phyloP scores from a whole-genome alignment of 92 coral and sea anemone genomes.

The Porites lobata region DNA sequence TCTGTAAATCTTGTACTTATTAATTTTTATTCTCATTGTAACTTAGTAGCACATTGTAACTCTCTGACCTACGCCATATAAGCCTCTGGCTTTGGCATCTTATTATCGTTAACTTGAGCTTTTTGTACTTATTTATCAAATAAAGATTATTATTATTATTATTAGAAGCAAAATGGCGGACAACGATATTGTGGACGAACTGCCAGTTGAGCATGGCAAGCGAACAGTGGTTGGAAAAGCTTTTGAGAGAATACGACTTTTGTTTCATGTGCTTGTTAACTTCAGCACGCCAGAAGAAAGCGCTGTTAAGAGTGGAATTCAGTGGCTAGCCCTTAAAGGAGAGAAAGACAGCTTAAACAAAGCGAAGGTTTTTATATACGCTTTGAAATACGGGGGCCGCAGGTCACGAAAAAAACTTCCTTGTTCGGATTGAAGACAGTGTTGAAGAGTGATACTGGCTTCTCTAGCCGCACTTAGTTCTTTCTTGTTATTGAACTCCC shows the following conservation, averaged over 20 bases:
- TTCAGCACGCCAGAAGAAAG: slow-evolving; percentile 70
- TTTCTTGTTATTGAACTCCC: slow-evolving; percentile 2
- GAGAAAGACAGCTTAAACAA: slow-evolving; percentile 48
- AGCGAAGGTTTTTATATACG: slow-evolving; percentile 69
- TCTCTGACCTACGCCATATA: no score
- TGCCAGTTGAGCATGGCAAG: slow-evolving; percentile 82
- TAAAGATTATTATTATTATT: no score
- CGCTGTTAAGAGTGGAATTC: slow-evolving; percentile 60
- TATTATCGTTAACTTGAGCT: no score
- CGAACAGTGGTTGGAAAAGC: slow-evolving; percentile 66
- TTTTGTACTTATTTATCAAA: no score
- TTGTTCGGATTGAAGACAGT: slow-evolving; percentile 8
- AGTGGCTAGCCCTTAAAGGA: slow-evolving; percentile 84
- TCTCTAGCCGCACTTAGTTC: not conserved
- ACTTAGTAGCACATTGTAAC: no score
- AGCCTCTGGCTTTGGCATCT: no score
- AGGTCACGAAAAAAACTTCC: slow-evolving; percentile 35
- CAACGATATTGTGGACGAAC: slow-evolving; percentile 62
- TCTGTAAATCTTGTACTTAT: no score
- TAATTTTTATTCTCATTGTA: no score
- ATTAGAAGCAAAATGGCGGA: slow-evolving; percentile 71
- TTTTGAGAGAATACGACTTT: slow-evolving; percentile 67
- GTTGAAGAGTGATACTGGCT: slow-evolving; percentile 35
- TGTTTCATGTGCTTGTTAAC: slow-evolving; percentile 79
- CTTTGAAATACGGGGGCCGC: slow-evolving; percentile 24